Conservation (phyloP, 2,113 vertebrate genomes). For the Cottus gobio region DNA sequence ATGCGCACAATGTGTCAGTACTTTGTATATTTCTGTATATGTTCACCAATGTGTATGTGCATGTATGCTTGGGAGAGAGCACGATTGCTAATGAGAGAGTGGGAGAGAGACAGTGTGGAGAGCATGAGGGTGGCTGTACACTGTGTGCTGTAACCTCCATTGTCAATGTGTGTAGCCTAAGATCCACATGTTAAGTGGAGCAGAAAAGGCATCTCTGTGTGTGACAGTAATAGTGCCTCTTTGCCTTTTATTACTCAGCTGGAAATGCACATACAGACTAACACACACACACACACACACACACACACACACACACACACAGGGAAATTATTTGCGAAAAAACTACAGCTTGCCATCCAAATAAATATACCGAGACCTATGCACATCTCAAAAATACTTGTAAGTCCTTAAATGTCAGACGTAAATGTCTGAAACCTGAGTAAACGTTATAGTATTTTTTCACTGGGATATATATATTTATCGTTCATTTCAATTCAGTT, state of each 20-base stretch:
- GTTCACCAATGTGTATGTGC: background rate
- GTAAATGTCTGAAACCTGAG: background rate
- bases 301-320: background rate
- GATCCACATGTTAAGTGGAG: constrained; percentile 56
- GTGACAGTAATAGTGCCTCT: constrained; percentile 49
- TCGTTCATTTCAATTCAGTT: too few relatives aligned
- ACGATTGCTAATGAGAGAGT: constrained; percentile 35
- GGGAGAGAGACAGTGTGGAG: background rate
- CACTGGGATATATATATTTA: too few relatives aligned
- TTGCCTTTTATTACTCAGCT: constrained; percentile 44
- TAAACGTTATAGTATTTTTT: background rate
- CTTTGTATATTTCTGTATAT: constrained; percentile 17
- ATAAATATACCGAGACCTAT: constrained; percentile 4
- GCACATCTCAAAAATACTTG: background rate
- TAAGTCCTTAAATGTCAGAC: background rate
- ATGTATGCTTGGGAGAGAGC: constrained; percentile 6
- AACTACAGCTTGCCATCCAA: constrained; percentile 12
- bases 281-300: background rate
- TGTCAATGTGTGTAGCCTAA: constrained; percentile 51
- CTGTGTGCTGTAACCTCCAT: constrained; percentile 30
- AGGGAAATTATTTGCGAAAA: constrained; percentile 31
- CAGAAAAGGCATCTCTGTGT: constrained; percentile 46
- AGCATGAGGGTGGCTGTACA: constrained; percentile 4
- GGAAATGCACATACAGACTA: constrained; percentile 5
- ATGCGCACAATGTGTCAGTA: background rate